phyloP scores from a whole-genome alignment of 1,140 invertebrate species.

The Kradibia gibbosae region DNA sequence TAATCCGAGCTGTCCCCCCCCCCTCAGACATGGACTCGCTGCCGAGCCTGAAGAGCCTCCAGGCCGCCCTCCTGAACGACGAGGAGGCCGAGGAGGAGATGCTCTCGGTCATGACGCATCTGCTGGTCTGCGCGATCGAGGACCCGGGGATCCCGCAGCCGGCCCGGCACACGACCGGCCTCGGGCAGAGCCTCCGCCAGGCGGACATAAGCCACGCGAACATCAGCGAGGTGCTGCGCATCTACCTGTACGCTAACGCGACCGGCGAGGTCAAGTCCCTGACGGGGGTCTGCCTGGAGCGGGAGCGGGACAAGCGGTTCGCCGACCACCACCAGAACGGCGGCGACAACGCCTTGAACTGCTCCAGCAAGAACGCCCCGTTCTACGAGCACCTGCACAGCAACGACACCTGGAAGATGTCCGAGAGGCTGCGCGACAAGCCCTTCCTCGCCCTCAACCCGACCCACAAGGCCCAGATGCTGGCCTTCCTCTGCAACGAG shows the following conservation, averaged over 20 bases:
- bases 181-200: conserved; percentile 92
- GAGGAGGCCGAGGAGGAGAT: conserved; percentile 91
- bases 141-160: conserved; percentile 95
- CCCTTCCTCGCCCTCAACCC: conserved; percentile 90
- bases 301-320: conserved; percentile 82
- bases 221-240: conserved; percentile 91
- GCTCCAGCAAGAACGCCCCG: conserved; percentile 80
- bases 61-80: conserved; percentile 87
- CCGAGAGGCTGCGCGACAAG: conserved; percentile 82
- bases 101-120: conserved; percentile 89
- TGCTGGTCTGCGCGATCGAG: conserved; percentile 93
- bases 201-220: conserved; percentile 93
- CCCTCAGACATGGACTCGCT: conserved; percentile 87
- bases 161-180: conserved; percentile 86
- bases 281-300: conserved; percentile 83
- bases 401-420: conserved; percentile 83
- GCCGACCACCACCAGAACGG: conserved; percentile 86
- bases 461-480: conserved; percentile 88
- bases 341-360: conserved; percentile 76
- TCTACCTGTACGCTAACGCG: conserved; percentile 90
- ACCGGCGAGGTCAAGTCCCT: conserved; percentile 88
- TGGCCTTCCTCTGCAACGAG: conserved; percentile 94
- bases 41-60: conserved; percentile 88
- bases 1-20: background rate
- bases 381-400: conserved; percentile 85